phyloP scores from a whole-genome alignment of 1,140 invertebrate genomes.

The Drosophila ogumai region DNA sequence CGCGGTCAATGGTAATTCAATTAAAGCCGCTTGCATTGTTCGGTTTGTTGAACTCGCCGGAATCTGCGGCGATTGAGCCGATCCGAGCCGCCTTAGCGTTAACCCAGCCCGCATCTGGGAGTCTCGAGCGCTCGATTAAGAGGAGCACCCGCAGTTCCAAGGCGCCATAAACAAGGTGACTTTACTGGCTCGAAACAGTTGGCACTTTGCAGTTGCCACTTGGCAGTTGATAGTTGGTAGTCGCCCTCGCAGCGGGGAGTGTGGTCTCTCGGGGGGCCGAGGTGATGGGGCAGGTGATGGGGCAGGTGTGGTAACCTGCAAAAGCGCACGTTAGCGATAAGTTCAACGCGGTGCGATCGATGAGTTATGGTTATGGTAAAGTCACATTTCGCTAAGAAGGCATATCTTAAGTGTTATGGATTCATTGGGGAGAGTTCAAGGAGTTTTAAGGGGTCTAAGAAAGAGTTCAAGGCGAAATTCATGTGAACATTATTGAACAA shows the following conservation, averaged over 20 bases:
- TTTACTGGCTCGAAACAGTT: conserved; percentile 68
- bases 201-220: conserved; percentile 38
- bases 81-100: conserved; percentile 45
- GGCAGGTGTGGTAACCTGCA: conserved; percentile 56
- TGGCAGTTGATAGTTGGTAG: conserved; percentile 24
- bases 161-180: conserved; percentile 75
- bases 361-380: conserved; percentile 53
- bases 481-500: no score
- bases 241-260: conserved; percentile 34
- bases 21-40: conserved; percentile 67
- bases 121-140: conserved; percentile 52
- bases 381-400: conserved; percentile 33
- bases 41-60: conserved; percentile 71
- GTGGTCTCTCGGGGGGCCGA: not conserved
- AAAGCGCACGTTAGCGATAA: conserved; percentile 21
- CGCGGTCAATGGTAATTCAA: conserved; percentile 71
- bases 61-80: conserved; percentile 54
- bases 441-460: conserved; percentile 1
- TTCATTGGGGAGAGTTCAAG: not conserved
- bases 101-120: conserved; percentile 52
- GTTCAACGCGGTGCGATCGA: conserved; percentile 34
- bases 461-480: not conserved
- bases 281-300: conserved; percentile 28
- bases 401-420: conserved; percentile 46
- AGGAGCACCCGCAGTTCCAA: conserved; percentile 73